These are phyloP conservation scores for Mesembrinibis cayennensis DNA, from an alignment of 2,113 vertebrate species.

Conservation along the genomic window DNA sequence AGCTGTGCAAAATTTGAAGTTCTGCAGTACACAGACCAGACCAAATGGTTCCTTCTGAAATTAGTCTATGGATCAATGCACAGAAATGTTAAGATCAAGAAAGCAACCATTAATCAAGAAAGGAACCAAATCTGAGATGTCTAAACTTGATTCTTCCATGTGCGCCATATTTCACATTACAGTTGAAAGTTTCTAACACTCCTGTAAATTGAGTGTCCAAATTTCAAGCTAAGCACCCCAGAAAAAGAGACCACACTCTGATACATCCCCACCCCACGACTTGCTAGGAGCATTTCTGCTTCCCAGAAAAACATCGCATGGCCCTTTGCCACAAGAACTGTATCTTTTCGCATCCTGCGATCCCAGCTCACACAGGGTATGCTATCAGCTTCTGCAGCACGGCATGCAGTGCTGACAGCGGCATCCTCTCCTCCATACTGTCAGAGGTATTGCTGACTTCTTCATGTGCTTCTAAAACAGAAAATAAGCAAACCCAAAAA, in stretches of 20 bases:
- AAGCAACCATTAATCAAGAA: background rate
- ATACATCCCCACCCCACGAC: background rate
- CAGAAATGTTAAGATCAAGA: background rate
- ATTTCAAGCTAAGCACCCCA: background rate
- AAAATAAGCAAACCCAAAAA: background rate
- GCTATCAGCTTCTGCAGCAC: background rate
- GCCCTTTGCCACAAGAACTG: background rate
- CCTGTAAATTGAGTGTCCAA: background rate
- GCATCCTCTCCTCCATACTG: accelerated
- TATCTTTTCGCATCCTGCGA: accelerated
- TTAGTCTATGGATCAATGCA: background rate
- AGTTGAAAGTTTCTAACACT: background rate
- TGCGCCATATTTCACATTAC: background rate
- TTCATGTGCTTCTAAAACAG: background rate
- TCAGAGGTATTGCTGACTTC: background rate
- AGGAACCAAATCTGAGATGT: background rate
- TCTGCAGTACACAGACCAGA: background rate
- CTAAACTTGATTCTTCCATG: background rate
- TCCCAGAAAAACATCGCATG: accelerated
- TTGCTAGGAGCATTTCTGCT: background rate
- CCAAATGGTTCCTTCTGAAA: background rate
- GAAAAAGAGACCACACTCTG: background rate
- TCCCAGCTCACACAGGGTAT: background rate
- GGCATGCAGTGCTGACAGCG: accelerated
- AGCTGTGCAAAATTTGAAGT: background rate